Evolutionary conservation across 2,888 invertebrate genomes (phyloP), one percentile per base, ranked within the genome.

Genomic region (Arctia plantaginis): DNA sequence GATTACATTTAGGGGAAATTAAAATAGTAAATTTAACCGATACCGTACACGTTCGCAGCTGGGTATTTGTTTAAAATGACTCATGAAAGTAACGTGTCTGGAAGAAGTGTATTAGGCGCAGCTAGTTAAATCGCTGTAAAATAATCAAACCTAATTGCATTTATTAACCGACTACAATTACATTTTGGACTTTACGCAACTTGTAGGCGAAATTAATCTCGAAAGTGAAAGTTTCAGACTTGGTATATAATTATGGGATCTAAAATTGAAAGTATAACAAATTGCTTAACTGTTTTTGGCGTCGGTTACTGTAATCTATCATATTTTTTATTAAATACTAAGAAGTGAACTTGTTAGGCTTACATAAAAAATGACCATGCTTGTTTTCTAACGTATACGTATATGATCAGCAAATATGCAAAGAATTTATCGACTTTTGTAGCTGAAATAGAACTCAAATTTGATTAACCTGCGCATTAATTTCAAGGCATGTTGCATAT

Each of bases 181-280:
- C 76, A 73, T 82, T 87, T 86, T 85, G 85, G 79, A 80, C 59
- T 82, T 88, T 88, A 82, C 83, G 82, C 80, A 88, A 88, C 74
- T 74, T 66, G 77, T 77, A 77, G 77, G 72, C 84, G 86, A 82
- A 85, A 84, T 82, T 82, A 85, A 89, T 91, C 82, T 86, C 78
- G 80, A 89, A 88, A 90, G 91, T 88, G 93, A 94, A 94, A 94
- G 93, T 90, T 85, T 85, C 82, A 84, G 88, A 83, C 85, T 84
- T 83, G 84, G 87, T 90, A 89, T 88, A 89, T 89, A 89, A 92
- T 90, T 90, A 90, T 89, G 88, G 87, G 85, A 87, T 87, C 89
- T 89, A 90, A 89, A 91, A 91, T 88, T 83, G 90, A 92, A 91
- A 92, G 92, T 91, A 91, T 89, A 89, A 90, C 90, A 89, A 91